Conservation (phyloP, 2,797 vertebrate genomes). For the Avahi laniger region DNA sequence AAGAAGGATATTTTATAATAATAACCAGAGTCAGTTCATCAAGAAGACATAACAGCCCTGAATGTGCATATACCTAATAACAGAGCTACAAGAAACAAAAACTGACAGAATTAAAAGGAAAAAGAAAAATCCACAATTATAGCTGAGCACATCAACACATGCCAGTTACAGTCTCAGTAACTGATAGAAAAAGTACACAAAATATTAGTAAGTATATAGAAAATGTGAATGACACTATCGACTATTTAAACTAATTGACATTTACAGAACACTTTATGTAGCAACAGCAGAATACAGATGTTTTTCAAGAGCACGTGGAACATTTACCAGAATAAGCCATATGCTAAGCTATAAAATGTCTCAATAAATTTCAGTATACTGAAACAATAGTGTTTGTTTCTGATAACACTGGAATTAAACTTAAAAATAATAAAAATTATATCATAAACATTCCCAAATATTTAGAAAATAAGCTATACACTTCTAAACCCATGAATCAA, state of each 20-base stretch:
- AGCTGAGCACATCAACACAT: neutral
- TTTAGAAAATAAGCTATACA: neutral
- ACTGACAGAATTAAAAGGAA: neutral
- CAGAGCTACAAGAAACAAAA: neutral
- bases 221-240: neutral
- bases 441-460: neutral
- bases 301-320: neutral
- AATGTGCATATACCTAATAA: neutral
- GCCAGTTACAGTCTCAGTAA: neutral
- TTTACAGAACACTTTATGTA: neutral
- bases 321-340: neutral
- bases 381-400: neutral
- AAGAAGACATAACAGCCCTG: neutral
- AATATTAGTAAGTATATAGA: neutral
- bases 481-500: neutral
- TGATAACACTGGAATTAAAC: neutral
- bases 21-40: neutral
- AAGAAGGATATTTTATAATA: neutral
- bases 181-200: neutral
- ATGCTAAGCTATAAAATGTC: neutral
- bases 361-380: neutral
- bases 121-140: neutral
- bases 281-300: neutral
- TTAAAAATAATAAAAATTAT: neutral
- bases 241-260: neutral